Evolutionary conservation across 37 sponge, comb jelly and placozoan species (phyloP), one percentile per base, ranked within the genome.

Genomic region (Chondrosia reniformis): DNA sequence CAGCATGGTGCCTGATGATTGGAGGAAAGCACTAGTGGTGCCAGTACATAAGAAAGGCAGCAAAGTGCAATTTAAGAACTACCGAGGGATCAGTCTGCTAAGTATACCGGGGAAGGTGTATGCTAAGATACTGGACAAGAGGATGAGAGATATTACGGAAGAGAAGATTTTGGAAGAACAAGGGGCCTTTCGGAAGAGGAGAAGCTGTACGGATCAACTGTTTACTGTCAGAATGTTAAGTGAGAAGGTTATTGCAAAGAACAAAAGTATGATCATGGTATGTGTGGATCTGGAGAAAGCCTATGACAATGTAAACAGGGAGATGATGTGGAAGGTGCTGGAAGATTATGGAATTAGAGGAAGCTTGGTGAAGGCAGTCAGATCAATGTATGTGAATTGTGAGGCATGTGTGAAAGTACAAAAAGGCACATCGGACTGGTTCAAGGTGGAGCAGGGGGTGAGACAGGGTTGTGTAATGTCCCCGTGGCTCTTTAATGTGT

Each of bases 231-330:
- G 72, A 25, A 25, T 69, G 36, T 69, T 69, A 44, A 69, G 39
- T 41, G 72, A 69, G 43, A 69, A 69, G 24, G 72, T 44, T 1
- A 69, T 41, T 21, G 72, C 39, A 38, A 43, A 69, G 17, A 41
- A 69, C 72, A 41, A 69, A 13, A 65, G 66, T 63, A 6, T 79
- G 25, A 65, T 46, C 25, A 59, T 34, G 8, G 63, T 46, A 32
- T 79, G 43, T 64, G 41, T 79, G 13, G 79, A 79, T 39, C 62
- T 59, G 7, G 10, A 39, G 13, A 79, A 79, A 39, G 79, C 79
- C n/a, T 59, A 59, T 56, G 59, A 59, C 4, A 40, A 41, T 69
- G 72, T 69, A 3, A 38, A 40, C 43, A 69, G 72, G 42, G 24
- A 24, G 21, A 40, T 24, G 22, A 41, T 69, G 17, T 69, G 72